Evolutionary conservation across 1,140 invertebrate genomes (phyloP).

Genomic region (Euwallacea similis): DNA sequence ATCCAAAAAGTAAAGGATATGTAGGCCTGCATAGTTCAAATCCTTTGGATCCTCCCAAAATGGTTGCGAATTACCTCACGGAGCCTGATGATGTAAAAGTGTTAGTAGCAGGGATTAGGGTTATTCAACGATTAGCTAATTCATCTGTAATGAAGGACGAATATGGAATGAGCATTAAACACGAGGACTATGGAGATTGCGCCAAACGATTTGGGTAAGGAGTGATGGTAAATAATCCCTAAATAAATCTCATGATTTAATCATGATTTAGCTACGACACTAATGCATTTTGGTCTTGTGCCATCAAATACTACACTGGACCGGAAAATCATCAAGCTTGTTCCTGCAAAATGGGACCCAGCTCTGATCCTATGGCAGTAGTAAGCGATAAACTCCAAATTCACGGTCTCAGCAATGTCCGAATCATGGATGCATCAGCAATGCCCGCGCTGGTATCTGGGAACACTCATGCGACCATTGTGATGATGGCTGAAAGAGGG

Average conservation of each 20-base stretch:
- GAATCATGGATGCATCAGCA: slow-evolving; percentile 79
- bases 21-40: slow-evolving; percentile 66
- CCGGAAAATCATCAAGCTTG: slow-evolving; percentile 86
- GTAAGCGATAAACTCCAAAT: slow-evolving; percentile 72
- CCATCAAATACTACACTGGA: slow-evolving; percentile 71
- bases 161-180: slow-evolving; percentile 64
- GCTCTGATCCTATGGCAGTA: slow-evolving; percentile 67
- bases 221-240: neutral
- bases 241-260: neutral
- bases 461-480: slow-evolving; percentile 78
- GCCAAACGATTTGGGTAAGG: slow-evolving; percentile 53
- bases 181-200: slow-evolving; percentile 49
- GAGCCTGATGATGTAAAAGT: slow-evolving; percentile 73
- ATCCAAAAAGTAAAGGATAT: slow-evolving; percentile 78
- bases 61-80: slow-evolving; percentile 82
- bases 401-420: slow-evolving; percentile 67
- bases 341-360: slow-evolving; percentile 78
- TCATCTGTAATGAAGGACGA: slow-evolving; percentile 70
- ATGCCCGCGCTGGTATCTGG: slow-evolving; percentile 75
- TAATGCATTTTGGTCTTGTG: slow-evolving; percentile 81
- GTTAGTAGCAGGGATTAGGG: slow-evolving; percentile 69
- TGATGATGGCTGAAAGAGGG: slow-evolving; percentile 84
- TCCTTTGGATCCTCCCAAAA: slow-evolving; percentile 76
- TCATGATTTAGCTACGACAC: slow-evolving; percentile 63
- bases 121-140: slow-evolving; percentile 67